A percentile compares a stretch with the other conserved stretches of the same genome.
Evolutionary conservation across 64 coral and sea anemone species (phyloP).

Genomic region (Acropora yongei): DNA sequence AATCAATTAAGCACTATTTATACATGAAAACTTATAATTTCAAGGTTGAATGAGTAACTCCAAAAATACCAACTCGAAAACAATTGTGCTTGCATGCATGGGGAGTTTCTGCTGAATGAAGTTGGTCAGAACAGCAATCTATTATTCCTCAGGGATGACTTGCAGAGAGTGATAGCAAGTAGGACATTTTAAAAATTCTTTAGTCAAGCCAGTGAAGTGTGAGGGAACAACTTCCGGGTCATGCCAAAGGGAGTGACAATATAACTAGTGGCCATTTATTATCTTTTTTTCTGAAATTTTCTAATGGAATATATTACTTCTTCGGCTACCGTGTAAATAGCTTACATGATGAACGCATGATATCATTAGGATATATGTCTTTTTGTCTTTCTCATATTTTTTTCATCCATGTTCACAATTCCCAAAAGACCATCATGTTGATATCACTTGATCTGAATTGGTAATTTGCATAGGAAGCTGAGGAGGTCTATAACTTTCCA

Average conservation of each 20-base stretch:
- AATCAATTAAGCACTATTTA: conserved; percentile 33
- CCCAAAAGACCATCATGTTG: conserved; percentile 14
- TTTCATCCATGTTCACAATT: conserved; percentile 22
- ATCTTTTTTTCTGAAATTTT: conserved; percentile 14
- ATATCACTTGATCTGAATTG: conserved; percentile 12
- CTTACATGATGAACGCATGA: background rate
- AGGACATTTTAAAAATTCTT: conserved; percentile 28
- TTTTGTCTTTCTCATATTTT: conserved; percentile 9
- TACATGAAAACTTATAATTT: conserved; percentile 36
- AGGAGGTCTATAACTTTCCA: background rate
- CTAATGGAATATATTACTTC: conserved; percentile 1
- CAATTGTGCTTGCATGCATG: conserved; percentile 21
- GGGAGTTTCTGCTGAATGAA: conserved; percentile 24
- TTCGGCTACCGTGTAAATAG: conserved; percentile 16
- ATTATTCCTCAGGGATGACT: conserved; percentile 21
- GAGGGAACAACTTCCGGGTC: conserved; percentile 16
- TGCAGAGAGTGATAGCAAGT: conserved; percentile 24
- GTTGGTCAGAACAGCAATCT: conserved; percentile 28
- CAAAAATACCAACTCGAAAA: conserved; percentile 30
- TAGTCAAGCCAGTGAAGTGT: conserved; percentile 20
- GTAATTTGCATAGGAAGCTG: background rate
- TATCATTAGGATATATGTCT: background rate
- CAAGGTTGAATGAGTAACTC: conserved; percentile 17
- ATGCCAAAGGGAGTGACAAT: background rate
- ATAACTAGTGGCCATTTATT: conserved; percentile 11